phyloP scores from a whole-genome alignment of 2,888 invertebrate species.

The Synergus umbraculus region DNA sequence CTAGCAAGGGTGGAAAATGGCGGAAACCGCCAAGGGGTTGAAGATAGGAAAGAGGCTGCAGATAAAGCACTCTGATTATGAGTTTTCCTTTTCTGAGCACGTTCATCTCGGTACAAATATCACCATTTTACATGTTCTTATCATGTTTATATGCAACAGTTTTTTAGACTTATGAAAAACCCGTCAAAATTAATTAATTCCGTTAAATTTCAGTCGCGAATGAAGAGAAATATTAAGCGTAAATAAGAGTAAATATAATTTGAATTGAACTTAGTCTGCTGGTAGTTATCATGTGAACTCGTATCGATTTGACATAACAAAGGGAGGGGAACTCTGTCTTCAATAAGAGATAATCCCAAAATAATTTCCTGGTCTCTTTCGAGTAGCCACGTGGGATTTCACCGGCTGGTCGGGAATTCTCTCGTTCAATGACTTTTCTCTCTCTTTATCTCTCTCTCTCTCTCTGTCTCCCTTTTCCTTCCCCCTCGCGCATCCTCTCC shows the following conservation, averaged over 20 bases:
- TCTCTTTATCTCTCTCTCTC: conserved; percentile 47
- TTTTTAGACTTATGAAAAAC: no score
- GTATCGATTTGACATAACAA: neutral
- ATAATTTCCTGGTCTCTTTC: conserved; percentile 30
- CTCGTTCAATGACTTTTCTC: conserved; percentile 43
- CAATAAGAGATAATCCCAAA: conserved; percentile 25
- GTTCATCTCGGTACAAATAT: neutral
- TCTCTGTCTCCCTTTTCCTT: neutral
- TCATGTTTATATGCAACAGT: no score
- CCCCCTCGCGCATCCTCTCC: conserved; percentile 36
- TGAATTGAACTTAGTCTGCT: neutral
- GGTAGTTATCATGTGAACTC: neutral
- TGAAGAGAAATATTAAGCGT: neutral
- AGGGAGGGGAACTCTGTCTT: neutral
- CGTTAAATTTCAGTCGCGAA: no score
- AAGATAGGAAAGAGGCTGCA: neutral
- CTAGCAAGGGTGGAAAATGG: conserved; percentile 31
- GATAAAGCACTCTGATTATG: conserved; percentile 1
- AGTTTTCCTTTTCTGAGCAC: neutral
- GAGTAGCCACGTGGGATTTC: conserved; percentile 35
- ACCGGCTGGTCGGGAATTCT: conserved; percentile 18
- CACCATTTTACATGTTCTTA: no score
- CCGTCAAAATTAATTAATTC: neutral
- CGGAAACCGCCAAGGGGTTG: conserved; percentile 25
- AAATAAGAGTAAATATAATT: neutral